Evolutionary conservation across 2,797 vertebrate species (phyloP).

Genomic region (Phoebastria nigripes): DNA sequence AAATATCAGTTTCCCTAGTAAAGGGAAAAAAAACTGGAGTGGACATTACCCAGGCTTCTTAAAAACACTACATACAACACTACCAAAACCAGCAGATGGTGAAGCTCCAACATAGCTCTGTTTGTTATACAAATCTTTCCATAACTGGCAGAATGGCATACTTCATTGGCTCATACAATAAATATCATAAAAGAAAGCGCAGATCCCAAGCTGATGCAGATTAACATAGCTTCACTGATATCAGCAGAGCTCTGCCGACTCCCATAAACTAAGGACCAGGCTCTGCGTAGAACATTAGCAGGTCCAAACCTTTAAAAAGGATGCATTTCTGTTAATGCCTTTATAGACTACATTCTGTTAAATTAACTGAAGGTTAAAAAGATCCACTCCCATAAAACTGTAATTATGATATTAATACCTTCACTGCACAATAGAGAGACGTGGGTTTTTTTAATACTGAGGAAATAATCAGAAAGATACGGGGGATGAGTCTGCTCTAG

Average conservation of each 20-base stretch:
- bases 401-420: constrained; percentile 20
- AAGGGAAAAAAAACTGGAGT: not conserved
- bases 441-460: not conserved
- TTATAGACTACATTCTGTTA: not conserved
- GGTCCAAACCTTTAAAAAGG: not conserved
- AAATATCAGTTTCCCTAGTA: constrained; percentile 38
- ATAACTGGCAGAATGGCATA: not conserved
- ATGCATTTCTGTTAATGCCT: not conserved
- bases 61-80: not conserved
- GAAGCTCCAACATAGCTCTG: not conserved
- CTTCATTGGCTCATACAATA: not conserved
- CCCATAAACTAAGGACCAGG: not conserved
- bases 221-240: not conserved
- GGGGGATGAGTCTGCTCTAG: constrained; percentile 21
- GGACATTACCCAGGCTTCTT: constrained; percentile 14
- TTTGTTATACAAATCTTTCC: not conserved
- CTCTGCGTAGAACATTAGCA: not conserved
- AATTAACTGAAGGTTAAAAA: constrained; percentile 35
- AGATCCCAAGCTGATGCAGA: constrained; percentile 1
- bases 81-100: not conserved
- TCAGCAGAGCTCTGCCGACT: not conserved
- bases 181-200: not conserved
- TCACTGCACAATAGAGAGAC: not conserved
- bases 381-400: constrained; percentile 19
- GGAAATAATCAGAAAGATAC: constrained; percentile 55